Base-by-base conservation (phyloP, 2,888 invertebrate genomes). In the Allacma fusca region DNA sequence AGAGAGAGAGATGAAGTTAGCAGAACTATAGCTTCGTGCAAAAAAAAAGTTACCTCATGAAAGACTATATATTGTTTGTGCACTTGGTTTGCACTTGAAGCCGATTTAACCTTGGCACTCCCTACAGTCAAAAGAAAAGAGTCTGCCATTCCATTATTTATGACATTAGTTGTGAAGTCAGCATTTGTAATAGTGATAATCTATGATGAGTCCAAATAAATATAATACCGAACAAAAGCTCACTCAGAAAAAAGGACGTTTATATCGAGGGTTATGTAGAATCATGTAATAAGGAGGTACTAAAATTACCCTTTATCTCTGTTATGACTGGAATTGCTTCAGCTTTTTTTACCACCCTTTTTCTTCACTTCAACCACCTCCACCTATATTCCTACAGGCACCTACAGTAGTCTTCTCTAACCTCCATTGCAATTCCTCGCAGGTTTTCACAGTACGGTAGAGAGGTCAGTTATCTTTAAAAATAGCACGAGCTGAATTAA, bases 111-210 rank as follows among this genome's bases (percentile, higher is more conserved):
- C 74, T 74, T 74, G 74, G 74, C 74, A 74, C 74, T 74, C 74
- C 74, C 74, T 65, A 74, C 65, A 65, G 74, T 67, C 65, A 65
- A 71, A 65, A 65, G 74, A 74, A 57, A 71, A 24, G 74, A 74
- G 43, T 21, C 19, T 72, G 74, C 74, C 74, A 74, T 74, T 74
- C 74, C 40, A 74, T 74, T 74, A 74, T 74, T 74, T 74, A 74
- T 74, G 74, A 67, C 74, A 74, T 74, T 74, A 74, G 74, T 64
- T 74, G 65, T 74, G 65, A 74, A 74, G 74, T 65, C 65, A 74
- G 74, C 64, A 64, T 65, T 65, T 44, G 65, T 74, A 74, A 65
- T 74, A 43, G 64, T 65, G 67, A 74, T 74, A 74, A 74, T 74
- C 65, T 64, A 59, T 74, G 74, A 74, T 65, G 74, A 74, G 74